Evolutionary conservation across 2,113 vertebrate genomes (phyloP).

Genomic region (Sitta europaea): DNA sequence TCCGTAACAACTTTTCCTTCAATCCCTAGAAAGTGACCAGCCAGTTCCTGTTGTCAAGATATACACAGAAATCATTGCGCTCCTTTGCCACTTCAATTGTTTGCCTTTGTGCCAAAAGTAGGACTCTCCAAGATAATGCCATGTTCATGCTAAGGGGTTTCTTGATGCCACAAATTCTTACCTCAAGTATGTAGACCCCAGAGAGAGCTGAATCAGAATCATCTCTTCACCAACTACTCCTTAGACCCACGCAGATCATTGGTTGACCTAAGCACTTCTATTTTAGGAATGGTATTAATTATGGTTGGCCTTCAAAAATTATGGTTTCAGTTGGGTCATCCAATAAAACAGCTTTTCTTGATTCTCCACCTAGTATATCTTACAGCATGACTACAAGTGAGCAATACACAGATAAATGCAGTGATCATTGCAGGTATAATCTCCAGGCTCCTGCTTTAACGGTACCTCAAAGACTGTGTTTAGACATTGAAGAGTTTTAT

Average conservation of each 20-base stretch:
- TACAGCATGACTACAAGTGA: not conserved
- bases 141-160: not conserved
- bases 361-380: not conserved
- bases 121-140: not conserved
- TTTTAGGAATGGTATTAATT: not conserved
- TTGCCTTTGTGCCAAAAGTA: not conserved
- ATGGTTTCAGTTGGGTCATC: not conserved
- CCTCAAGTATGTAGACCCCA: not conserved
- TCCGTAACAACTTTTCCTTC: not conserved
- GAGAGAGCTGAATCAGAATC: not conserved
- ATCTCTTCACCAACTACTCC: not conserved
- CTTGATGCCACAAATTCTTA: not conserved
- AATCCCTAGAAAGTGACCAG: not conserved
- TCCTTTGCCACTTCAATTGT: not conserved
- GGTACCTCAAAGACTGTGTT: not conserved
- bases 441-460: not conserved
- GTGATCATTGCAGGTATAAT: not conserved
- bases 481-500: not conserved
- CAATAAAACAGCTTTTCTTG: not conserved
- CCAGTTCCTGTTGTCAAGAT: not conserved
- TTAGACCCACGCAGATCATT: not conserved
- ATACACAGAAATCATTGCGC: not conserved
- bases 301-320: not conserved
- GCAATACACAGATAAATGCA: not conserved
- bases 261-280: not conserved